Evolutionary conservation across 2,888 invertebrate genomes (phyloP).

Genomic region (Cyaniris semiargus): DNA sequence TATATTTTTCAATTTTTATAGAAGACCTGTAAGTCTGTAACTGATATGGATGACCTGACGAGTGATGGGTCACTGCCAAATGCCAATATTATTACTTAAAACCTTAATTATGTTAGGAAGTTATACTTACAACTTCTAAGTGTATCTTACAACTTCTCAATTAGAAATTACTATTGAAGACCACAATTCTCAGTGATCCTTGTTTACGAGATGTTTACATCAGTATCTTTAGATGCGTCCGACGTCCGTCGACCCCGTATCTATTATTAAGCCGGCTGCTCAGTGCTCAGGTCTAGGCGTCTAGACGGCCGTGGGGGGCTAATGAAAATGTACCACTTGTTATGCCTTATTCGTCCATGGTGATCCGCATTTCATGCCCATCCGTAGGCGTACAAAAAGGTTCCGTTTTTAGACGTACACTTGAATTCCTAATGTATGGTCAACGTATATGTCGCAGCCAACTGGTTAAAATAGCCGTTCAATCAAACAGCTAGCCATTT

Average conservation of each 20-base stretch:
- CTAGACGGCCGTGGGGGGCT: conserved; percentile 57
- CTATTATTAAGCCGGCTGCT: conserved; percentile 62
- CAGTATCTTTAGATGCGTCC: conserved; percentile 43
- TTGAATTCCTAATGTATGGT: too few species aligned
- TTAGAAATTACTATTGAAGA: background rate
- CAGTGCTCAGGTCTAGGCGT: conserved; percentile 56
- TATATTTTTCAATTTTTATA: too few species aligned
- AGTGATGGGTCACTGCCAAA: too few species aligned
- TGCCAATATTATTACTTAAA: too few species aligned
- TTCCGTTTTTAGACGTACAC: background rate
- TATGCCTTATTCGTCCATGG: background rate
- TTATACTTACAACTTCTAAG: too few species aligned
- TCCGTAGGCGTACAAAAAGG: background rate
- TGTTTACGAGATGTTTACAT: conserved; percentile 27
- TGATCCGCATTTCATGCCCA: background rate
- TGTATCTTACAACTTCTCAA: too few species aligned
- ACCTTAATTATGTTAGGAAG: too few species aligned
- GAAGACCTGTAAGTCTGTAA: too few species aligned
- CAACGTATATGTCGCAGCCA: too few species aligned
- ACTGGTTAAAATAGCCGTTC: too few species aligned
- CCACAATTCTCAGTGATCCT: background rate
- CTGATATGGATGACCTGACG: too few species aligned
- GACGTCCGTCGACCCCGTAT: conserved; percentile 57
- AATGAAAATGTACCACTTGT: conserved; percentile 23
- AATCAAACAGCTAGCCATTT: too few species aligned